Percentiles rank a stretch among this genome's conserved stretches.
These are phyloP conservation scores for Agrochola circellaris DNA, from an alignment of 2,888 invertebrate genomes.

Conservation along the genomic window DNA sequence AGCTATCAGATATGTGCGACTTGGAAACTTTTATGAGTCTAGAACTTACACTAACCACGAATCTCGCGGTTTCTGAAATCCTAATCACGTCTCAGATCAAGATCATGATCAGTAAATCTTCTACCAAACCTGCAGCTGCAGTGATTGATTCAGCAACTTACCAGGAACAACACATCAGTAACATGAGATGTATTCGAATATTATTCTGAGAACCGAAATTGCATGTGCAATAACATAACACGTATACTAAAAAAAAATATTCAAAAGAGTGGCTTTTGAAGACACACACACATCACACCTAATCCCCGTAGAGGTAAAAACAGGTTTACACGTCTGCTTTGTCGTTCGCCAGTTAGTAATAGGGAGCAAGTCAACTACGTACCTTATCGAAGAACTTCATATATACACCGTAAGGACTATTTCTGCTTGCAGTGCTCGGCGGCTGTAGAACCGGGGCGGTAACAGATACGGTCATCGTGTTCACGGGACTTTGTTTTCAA, in stretches of 20 bases:
- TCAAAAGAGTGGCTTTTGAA: neutral
- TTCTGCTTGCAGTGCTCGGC: too few relatives aligned
- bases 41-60: neutral
- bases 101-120: neutral
- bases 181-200: neutral
- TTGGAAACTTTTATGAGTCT: too few relatives aligned
- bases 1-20: neutral
- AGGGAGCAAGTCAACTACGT: too few relatives aligned
- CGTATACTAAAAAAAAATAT: too few relatives aligned
- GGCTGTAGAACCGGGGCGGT: too few relatives aligned
- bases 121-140: neutral
- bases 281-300: neutral
- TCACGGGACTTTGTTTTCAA: too few relatives aligned
- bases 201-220: neutral
- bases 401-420: too few relatives aligned
- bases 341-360: neutral
- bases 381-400: too few relatives aligned
- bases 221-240: neutral
- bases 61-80: neutral
- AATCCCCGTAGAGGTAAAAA: neutral
- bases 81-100: slow-evolving; percentile 4
- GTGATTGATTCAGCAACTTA: slow-evolving; percentile 13
- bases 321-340: neutral
- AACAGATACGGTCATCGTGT: too few relatives aligned
- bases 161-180: neutral